Percentiles rank a stretch among this genome's conserved stretches.
Conservation (phyloP, 2,888 invertebrate species). For the Atrina japonica region DNA sequence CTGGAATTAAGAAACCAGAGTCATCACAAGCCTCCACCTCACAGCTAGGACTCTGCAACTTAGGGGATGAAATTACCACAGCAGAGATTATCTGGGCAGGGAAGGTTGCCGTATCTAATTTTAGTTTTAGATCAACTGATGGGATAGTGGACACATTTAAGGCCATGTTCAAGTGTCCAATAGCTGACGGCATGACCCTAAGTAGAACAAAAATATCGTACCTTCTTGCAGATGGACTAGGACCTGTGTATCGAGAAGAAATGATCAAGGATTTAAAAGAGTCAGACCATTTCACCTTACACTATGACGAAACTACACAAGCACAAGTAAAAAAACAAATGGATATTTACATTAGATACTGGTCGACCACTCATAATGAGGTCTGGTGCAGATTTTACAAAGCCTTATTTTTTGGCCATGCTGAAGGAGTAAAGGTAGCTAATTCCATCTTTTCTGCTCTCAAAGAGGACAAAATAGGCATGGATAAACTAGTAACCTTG, state of each 20-base stretch:
- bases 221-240: constrained; percentile 26
- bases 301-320: constrained; percentile 26
- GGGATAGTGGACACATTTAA: constrained; percentile 17
- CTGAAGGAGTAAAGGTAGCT: constrained; percentile 25
- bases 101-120: constrained; percentile 19
- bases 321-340: constrained; percentile 38
- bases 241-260: constrained; percentile 12
- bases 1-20: no score
- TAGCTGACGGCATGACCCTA: constrained; percentile 9
- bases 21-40: no score
- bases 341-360: constrained; percentile 28
- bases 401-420: constrained; percentile 33
- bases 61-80: no score
- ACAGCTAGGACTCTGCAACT: no score
- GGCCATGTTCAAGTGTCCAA: no score
- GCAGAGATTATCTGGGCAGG: no score
- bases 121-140: constrained; percentile 29
- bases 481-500: constrained; percentile 2
- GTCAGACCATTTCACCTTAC: constrained; percentile 7
- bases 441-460: constrained; percentile 8
- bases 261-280: constrained; percentile 19
- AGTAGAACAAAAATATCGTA: constrained; percentile 20
- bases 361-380: constrained; percentile 23
- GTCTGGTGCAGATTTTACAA: constrained; percentile 22
- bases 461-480: constrained; percentile 2